Evolutionary conservation across 1,140 invertebrate species (phyloP).

Genomic region (Saccostrea glomerata): DNA sequence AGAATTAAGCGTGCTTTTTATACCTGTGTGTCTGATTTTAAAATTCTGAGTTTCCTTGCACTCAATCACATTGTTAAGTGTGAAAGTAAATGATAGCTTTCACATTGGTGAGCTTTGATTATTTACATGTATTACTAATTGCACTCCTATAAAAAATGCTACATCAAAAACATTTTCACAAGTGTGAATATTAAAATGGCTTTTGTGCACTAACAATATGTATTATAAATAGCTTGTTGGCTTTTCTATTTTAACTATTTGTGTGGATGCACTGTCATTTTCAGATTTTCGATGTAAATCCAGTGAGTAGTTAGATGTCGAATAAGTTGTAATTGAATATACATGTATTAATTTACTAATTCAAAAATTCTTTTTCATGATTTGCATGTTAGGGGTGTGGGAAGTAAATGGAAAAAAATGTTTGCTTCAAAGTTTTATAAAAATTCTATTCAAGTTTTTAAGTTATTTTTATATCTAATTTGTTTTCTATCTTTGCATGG

Average conservation of each 20-base stretch:
- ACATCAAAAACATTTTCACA: neutral
- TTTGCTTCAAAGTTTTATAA: neutral
- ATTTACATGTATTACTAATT: constrained; percentile 6
- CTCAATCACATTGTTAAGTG: neutral
- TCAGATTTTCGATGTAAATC: constrained; percentile 21
- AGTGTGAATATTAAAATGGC: neutral
- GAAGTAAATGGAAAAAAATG: neutral
- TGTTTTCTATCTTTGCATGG: neutral
- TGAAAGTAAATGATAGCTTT: constrained; percentile 17
- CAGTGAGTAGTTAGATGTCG: constrained; percentile 31
- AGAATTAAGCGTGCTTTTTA: neutral
- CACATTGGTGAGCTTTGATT: neutral
- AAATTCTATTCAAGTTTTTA: neutral
- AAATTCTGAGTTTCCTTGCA: neutral
- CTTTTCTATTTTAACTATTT: neutral
- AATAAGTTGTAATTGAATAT: neutral
- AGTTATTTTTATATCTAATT: neutral
- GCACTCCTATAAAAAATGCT: neutral
- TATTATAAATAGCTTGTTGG: neutral
- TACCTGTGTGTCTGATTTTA: neutral
- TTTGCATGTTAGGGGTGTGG: neutral
- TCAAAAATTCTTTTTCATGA: neutral
- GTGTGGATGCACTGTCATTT: constrained; percentile 13
- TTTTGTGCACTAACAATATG: neutral
- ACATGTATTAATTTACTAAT: neutral